Evolutionary conservation across 23 tunicate species (phyloP).

Genomic region (Trididemnum nubilum): DNA sequence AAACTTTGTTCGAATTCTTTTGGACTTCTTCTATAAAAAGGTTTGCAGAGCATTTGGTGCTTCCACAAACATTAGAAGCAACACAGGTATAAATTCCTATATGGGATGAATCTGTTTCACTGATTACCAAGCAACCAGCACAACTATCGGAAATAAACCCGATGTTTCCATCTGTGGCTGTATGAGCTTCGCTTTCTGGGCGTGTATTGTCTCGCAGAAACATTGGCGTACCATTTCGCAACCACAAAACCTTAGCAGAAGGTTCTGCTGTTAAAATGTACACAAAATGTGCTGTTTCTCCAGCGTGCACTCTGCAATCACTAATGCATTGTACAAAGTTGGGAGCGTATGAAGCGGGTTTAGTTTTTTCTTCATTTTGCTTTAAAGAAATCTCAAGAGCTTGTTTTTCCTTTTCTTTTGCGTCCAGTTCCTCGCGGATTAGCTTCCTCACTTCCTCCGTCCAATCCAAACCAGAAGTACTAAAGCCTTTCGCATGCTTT

Average conservation of each 20-base stretch:
- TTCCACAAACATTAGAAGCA: slow-evolving; percentile 87
- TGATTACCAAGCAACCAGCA: slow-evolving; percentile 88
- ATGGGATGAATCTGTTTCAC: slow-evolving; percentile 50
- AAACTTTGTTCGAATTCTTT: neutral
- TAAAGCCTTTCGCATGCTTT: neutral
- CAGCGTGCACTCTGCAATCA: slow-evolving; percentile 64
- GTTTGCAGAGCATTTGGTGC: slow-evolving; percentile 70
- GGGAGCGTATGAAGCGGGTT: slow-evolving; percentile 36
- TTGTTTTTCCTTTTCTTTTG: slow-evolving; percentile 22
- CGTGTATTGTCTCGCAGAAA: slow-evolving; percentile 2
- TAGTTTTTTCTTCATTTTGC: neutral
- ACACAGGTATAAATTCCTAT: slow-evolving; percentile 85
- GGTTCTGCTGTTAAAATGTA: slow-evolving; percentile 54
- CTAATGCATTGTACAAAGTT: slow-evolving; percentile 57
- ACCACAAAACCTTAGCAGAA: slow-evolving; percentile 55
- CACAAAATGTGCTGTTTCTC: slow-evolving; percentile 89
- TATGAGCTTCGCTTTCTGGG: neutral
- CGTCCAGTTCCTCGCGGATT: slow-evolving; percentile 84
- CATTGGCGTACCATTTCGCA: slow-evolving; percentile 51
- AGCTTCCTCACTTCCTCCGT: slow-evolving; percentile 69
- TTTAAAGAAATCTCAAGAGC: neutral
- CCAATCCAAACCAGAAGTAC: slow-evolving; percentile 41
- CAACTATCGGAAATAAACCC: slow-evolving; percentile 70
- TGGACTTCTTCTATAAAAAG: slow-evolving; percentile 21
- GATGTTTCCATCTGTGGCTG: slow-evolving; percentile 45